Conservation (phyloP, 2,888 invertebrate genomes). For the Drosophila rellima region DNA sequence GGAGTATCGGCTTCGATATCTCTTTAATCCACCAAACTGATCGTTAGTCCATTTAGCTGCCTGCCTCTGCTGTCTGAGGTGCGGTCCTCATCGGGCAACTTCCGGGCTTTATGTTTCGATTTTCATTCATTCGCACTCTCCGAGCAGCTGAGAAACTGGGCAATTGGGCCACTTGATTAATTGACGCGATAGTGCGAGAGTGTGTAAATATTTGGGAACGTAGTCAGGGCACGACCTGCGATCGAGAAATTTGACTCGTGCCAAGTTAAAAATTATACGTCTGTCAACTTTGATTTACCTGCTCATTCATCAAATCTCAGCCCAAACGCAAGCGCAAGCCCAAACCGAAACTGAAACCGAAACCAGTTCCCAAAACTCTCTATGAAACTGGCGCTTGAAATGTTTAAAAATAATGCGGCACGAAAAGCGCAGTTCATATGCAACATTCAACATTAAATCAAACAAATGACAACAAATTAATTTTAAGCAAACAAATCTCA, state of each 20-base stretch:
- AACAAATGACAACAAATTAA: constrained; percentile 68
- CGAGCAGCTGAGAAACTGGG: constrained; percentile 9
- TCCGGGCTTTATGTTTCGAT: constrained; percentile 76
- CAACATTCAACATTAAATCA: constrained; percentile 35
- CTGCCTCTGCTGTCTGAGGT: constrained; percentile 61
- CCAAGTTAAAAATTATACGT: constrained; percentile 74
- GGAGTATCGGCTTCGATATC: constrained; percentile 48
- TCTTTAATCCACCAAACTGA: constrained; percentile 59
- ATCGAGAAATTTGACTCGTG: constrained; percentile 78
- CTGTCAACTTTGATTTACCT: constrained; percentile 76
- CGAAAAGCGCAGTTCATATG: constrained; percentile 48
- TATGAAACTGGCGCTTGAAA: constrained; percentile 19
- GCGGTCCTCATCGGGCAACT: constrained; percentile 73
- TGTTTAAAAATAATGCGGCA: constrained; percentile 29
- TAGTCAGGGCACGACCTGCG: constrained; percentile 48
- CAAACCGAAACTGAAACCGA: constrained; percentile 4
- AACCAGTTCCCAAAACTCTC: constrained; percentile 40
- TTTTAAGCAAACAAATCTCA: constrained; percentile 44
- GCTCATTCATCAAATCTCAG: constrained; percentile 68
- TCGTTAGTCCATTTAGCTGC: constrained; percentile 40
- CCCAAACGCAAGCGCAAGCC: constrained; percentile 25
- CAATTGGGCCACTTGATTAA: constrained; percentile 75
- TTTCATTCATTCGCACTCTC: constrained; percentile 45
- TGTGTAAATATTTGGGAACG: constrained; percentile 63
- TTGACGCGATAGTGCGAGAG: constrained; percentile 61